Percentiles rank a stretch among this genome's conserved stretches.
Evolutionary conservation across 2,797 vertebrate species (phyloP).

Genomic region (Paguma larvata): DNA sequence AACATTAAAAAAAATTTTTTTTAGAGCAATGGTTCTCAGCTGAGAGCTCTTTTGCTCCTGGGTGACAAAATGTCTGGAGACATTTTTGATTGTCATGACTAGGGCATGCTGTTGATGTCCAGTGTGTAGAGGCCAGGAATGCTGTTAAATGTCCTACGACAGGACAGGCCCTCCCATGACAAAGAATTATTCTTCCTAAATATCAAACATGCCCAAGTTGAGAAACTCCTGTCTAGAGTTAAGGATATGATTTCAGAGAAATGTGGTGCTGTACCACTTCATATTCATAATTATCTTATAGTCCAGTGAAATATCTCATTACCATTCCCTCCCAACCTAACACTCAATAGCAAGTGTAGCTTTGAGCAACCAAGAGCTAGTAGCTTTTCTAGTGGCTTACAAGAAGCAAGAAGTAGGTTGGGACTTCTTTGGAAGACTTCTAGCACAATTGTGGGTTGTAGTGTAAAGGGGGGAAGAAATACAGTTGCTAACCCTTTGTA

Average conservation of each 20-base stretch:
- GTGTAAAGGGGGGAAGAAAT: background rate
- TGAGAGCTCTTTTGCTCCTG: background rate
- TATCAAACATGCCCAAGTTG: background rate
- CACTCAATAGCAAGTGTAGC: background rate
- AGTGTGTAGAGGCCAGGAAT: background rate
- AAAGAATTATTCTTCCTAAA: background rate
- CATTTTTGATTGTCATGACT: background rate
- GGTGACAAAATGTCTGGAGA: background rate
- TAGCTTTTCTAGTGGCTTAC: background rate
- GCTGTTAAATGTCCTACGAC: background rate
- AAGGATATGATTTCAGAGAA: background rate
- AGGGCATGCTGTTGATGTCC: background rate
- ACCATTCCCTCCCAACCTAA: background rate
- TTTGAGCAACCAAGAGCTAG: conserved; percentile 5
- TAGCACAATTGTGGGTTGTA: background rate
- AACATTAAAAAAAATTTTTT: too few species aligned
- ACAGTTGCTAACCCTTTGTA: conserved; percentile 3
- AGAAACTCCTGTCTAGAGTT: background rate
- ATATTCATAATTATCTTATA: conserved; percentile 13
- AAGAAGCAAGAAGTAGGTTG: conserved; percentile 7
- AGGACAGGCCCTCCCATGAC: background rate
- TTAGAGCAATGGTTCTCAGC: background rate
- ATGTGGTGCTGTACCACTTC: background rate
- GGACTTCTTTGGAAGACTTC: background rate
- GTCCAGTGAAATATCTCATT: background rate